These are phyloP conservation scores for Pelochelys cantorii DNA, from an alignment of 2,797 vertebrate species.

Conservation along the genomic window DNA sequence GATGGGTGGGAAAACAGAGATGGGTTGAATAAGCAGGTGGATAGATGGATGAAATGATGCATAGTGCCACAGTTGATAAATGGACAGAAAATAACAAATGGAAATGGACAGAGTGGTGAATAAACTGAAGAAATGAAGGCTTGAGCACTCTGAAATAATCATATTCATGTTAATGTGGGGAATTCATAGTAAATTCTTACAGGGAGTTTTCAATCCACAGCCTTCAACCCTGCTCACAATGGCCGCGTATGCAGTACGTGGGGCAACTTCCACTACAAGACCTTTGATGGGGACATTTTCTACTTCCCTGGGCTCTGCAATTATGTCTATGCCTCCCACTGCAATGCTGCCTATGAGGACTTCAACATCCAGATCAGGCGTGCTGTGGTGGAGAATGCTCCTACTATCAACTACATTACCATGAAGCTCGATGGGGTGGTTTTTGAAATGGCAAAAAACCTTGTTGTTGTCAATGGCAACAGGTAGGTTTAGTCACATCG, in stretches of 20 bases:
- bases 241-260: conserved; percentile 81
- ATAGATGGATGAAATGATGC: background rate
- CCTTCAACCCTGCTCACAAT: conserved; percentile 70
- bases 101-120: background rate
- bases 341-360: conserved; percentile 76
- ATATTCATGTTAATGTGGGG: background rate
- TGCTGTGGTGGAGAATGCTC: background rate
- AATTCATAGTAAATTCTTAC: background rate
- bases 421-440: conserved; percentile 76
- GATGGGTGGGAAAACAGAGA: background rate
- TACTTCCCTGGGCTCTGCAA: conserved; percentile 81
- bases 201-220: conserved; percentile 68
- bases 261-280: conserved; percentile 84
- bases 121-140: background rate
- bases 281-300: conserved; percentile 81
- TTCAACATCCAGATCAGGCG: conserved; percentile 83
- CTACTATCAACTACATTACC: conserved; percentile 56
- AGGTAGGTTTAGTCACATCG: conserved; percentile 42
- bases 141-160: background rate
- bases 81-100: background rate
- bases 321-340: conserved; percentile 80
- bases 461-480: conserved; percentile 58
- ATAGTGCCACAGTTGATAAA: background rate
- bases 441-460: conserved; percentile 59
- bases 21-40: background rate